Evolutionary conservation across 53 echinoderm and acorn worm species (phyloP).

Genomic region (Patiria pectinifera): DNA sequence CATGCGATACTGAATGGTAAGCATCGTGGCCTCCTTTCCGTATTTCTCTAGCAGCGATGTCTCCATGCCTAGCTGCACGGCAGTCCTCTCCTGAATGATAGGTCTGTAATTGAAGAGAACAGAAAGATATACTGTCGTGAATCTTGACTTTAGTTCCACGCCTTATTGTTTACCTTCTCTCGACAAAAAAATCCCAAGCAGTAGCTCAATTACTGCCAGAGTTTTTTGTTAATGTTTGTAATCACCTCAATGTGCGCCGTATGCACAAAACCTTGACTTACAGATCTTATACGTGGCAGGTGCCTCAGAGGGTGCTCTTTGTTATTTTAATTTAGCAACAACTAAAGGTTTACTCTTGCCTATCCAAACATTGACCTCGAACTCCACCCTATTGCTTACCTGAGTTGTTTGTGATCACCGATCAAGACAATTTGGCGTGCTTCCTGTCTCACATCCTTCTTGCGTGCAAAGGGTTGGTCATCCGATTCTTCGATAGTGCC

Average conservation of each 20-base stretch:
- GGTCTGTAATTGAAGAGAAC: constrained; percentile 47
- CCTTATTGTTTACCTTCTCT: too few species aligned
- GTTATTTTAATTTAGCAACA: too few species aligned
- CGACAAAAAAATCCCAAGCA: too few species aligned
- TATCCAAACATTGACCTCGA: too few species aligned
- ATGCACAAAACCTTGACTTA: too few species aligned
- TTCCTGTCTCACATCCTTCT: constrained; percentile 28
- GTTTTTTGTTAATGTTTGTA: too few species aligned
- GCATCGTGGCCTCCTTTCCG: constrained; percentile 33
- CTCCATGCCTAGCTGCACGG: constrained; percentile 61
- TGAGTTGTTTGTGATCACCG: constrained; percentile 97
- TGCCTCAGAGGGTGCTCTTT: too few species aligned
- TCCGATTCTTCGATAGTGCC: constrained; percentile 48
- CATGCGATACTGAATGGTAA: constrained; percentile 70
- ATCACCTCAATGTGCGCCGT: too few species aligned
- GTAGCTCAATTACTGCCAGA: too few species aligned
- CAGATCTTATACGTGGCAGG: too few species aligned
- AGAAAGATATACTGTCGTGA: not conserved
- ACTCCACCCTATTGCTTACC: constrained; percentile 40
- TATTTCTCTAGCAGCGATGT: constrained; percentile 71
- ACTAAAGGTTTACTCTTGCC: too few species aligned
- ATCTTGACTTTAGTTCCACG: too few species aligned
- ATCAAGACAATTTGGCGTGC: constrained; percentile 90
- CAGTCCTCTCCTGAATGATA: constrained; percentile 72
- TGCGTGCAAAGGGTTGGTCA: not conserved